A percentile compares a stretch with the other conserved stretches of the same genome.
Evolutionary conservation across 2,888 invertebrate species (phyloP).

Genomic region (Magallana nippona): DNA sequence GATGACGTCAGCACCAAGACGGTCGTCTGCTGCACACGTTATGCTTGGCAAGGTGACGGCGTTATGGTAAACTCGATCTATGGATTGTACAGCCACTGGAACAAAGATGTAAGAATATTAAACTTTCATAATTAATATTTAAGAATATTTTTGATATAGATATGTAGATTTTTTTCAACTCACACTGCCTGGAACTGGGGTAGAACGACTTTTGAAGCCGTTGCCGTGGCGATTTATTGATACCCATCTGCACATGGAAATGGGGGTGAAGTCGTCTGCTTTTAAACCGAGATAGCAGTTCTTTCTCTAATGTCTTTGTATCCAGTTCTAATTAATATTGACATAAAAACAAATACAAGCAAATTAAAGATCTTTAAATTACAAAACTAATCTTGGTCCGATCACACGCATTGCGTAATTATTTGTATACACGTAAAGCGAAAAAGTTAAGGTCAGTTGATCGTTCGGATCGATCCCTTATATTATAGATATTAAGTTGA

Average conservation of each 20-base stretch:
- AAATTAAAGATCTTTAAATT: too few species aligned
- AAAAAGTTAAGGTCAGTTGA: too few species aligned
- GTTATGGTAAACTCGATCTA: slow-evolving; percentile 11
- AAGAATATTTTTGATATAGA: too few species aligned
- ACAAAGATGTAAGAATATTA: neutral
- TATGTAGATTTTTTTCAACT: neutral
- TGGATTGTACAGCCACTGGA: neutral
- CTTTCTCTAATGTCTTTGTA: slow-evolving; percentile 2
- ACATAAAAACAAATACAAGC: neutral
- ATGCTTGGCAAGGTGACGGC: neutral
- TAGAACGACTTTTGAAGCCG: neutral
- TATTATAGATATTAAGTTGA: too few species aligned
- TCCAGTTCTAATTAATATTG: neutral
- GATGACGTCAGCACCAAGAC: neutral
- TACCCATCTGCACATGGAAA: neutral
- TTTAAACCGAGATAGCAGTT: neutral
- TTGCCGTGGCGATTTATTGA: slow-evolving; percentile 10
- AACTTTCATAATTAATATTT: neutral
- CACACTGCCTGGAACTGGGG: neutral
- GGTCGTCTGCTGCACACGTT: slow-evolving; percentile 11
- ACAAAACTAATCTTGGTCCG: too few species aligned
- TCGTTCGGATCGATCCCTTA: too few species aligned
- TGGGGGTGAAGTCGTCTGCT: slow-evolving; percentile 19
- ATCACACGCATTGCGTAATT: too few species aligned
- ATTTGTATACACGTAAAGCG: too few species aligned